Percentiles rank a stretch among this genome's conserved stretches.
Evolutionary conservation across 2,888 invertebrate genomes (phyloP).

Genomic region (Crocallis elinguaria): DNA sequence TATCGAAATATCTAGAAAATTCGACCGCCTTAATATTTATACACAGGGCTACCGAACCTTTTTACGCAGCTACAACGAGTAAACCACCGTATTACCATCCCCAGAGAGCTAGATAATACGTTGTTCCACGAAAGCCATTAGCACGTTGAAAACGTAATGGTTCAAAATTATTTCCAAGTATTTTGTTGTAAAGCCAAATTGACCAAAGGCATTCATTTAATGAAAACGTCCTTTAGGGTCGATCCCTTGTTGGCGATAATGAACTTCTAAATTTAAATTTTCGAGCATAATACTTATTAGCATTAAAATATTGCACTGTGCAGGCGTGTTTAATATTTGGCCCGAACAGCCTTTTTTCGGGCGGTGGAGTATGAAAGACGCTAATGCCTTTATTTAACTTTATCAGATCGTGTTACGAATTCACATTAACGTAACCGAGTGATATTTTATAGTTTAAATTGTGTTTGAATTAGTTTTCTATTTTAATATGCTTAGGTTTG

Average conservation of each 20-base stretch:
- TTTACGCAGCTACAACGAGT: not conserved
- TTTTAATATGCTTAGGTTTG: no score
- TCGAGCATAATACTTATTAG: not conserved
- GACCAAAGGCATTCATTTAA: conserved; percentile 37
- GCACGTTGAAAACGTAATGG: conserved; percentile 5
- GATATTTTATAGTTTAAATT: no score
- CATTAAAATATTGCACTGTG: no score
- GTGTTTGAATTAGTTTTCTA: no score
- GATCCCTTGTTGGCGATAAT: conserved; percentile 37
- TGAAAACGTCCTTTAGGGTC: conserved; percentile 38
- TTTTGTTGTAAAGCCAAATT: conserved; percentile 34
- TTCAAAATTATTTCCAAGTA: conserved; percentile 16
- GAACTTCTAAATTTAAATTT: conserved; percentile 32
- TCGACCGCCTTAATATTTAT: not conserved
- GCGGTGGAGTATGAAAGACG: not conserved
- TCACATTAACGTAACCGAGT: no score
- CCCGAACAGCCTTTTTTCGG: not conserved
- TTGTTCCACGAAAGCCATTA: conserved; percentile 13
- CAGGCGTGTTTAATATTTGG: not conserved
- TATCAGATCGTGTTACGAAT: no score
- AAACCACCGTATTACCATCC: conserved; percentile 5
- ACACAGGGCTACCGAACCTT: not conserved
- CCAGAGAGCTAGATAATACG: conserved; percentile 8
- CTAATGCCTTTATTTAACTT: no score
- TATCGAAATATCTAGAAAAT: no score